These are phyloP conservation scores for Ceyx melanurus DNA, from an alignment of 2,113 vertebrate species.

Conservation along the genomic window DNA sequence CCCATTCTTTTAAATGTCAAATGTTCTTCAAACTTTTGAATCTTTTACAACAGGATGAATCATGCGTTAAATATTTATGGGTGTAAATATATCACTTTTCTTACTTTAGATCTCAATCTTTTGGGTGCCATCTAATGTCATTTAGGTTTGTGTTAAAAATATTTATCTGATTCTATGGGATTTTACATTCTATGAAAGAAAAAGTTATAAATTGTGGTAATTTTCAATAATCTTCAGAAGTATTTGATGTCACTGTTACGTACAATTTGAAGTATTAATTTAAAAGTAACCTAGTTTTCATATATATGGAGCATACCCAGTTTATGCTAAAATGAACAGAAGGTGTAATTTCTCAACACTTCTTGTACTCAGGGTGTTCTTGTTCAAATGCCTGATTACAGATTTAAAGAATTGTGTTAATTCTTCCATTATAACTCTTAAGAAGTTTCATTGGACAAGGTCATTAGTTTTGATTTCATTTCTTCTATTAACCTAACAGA, in stretches of 20 bases:
- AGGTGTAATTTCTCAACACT: neutral
- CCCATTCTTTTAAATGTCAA: conserved; percentile 44
- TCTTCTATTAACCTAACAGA: neutral
- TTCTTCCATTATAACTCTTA: neutral
- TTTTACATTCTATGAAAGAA: neutral
- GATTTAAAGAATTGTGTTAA: neutral
- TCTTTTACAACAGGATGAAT: conserved; percentile 30
- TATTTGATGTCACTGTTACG: neutral
- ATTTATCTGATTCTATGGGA: neutral
- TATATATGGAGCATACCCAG: neutral
- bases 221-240: neutral
- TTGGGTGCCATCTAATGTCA: neutral
- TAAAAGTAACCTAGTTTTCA: neutral
- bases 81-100: conserved; percentile 26
- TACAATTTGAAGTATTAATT: neutral
- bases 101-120: conserved; percentile 26
- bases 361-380: neutral
- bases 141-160: neutral
- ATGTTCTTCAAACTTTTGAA: conserved; percentile 15
- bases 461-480: conserved; percentile 16
- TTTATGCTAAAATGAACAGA: neutral
- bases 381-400: neutral
- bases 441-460: neutral
- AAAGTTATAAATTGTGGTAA: neutral
- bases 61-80: conserved; percentile 53